Percentiles rank a stretch among this genome's conserved stretches.
phyloP scores from a whole-genome alignment of 1,140 invertebrate genomes.

The Papilio dardanus region DNA sequence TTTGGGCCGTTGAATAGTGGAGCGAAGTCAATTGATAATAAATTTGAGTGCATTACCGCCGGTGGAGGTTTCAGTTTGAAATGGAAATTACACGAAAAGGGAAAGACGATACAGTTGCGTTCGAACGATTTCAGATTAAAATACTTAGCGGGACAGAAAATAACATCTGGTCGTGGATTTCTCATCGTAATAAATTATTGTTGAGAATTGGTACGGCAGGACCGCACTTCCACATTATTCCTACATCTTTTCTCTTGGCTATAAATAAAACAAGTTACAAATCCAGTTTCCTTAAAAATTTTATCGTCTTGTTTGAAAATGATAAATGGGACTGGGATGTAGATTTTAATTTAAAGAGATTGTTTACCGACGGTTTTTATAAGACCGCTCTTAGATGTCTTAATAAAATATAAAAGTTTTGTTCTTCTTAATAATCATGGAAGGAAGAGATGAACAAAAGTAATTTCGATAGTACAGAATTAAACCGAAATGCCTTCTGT shows the following conservation, averaged over 20 bases:
- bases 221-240: conserved; percentile 30
- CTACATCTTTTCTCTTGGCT: conserved; percentile 40
- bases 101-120: conserved; percentile 45
- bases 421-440: background rate
- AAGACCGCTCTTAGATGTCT: conserved; percentile 3
- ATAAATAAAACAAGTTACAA: conserved; percentile 43
- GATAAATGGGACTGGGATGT: conserved; percentile 34
- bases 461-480: no score
- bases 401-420: background rate
- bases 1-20: conserved; percentile 56
- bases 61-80: conserved; percentile 37
- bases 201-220: conserved; percentile 37
- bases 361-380: conserved; percentile 28
- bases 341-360: conserved; percentile 38
- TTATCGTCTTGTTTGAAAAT: conserved; percentile 34
- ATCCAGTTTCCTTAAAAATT: conserved; percentile 34
- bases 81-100: conserved; percentile 47
- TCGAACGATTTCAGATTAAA: conserved; percentile 38
- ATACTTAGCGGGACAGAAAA: conserved; percentile 25
- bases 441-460: background rate
- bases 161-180: conserved; percentile 42
- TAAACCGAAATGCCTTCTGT: background rate
- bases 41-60: conserved; percentile 42
- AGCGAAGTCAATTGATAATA: conserved; percentile 60
- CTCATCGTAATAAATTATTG: conserved; percentile 41